Base-by-base conservation (phyloP, 2,113 vertebrate species). In the Ivindomyrus marchei region DNA sequence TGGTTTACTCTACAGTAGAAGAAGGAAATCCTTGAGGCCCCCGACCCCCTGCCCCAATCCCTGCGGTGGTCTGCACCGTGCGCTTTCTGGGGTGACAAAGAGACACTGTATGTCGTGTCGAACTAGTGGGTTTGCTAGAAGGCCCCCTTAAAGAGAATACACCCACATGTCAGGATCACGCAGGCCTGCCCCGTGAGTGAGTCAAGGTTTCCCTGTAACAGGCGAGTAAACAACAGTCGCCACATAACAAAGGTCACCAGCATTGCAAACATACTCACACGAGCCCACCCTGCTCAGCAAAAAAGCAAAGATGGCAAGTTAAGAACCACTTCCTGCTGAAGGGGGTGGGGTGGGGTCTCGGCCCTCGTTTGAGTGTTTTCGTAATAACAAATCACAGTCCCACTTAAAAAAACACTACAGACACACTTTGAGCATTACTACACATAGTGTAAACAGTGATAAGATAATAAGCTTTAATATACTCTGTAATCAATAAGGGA, bases 161-260 rank as follows among this genome's bases (percentile, higher is more conserved):
- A 88, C 42, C 89, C 52, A 80, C 19, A 47, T 21, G 24, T n/a
- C 83, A 90, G 85, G 45, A 36, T 74, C 88, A 70, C 87, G 52
- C 88, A 89, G 77, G 77, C 50, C n/a, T 85, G 58, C 88, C 80
- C 46, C 50, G 42, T 87, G 87, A 50, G 84, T 85, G 85, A 93
- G 89, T 93, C 94, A 94, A 93, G 90, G 93, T 93, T 92, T 90
- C 92, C 92, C 91, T 91, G 92, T 89, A 91, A 92, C 89, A 83
- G 89, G 92, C 90, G 93, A 95, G 94, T 94, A 95, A 93, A 92
- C 91, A 93, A 87, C 90, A 91, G 80, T 83, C 58, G 77, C 70
- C 89, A 88, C 89, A 39, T 42, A 42, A 80, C 92, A 91, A 21
- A 93, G 95, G 94, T 94, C 94, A 90, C 90, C 93, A 88, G 92